Conservation (phyloP, 2,888 invertebrate species). For the Sphecodes monilicornis region DNA sequence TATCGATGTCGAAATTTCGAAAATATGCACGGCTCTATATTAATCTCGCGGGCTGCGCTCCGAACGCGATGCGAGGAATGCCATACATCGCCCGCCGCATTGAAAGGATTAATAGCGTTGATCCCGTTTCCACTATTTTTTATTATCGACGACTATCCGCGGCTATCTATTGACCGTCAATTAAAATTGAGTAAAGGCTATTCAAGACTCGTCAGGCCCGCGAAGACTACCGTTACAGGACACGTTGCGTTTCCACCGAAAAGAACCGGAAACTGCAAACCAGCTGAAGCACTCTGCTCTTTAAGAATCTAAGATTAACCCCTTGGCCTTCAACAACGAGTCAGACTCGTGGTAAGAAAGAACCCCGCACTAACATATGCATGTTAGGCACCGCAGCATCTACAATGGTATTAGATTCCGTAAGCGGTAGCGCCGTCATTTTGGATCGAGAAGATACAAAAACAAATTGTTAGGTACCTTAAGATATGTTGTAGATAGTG, state of each 20-base stretch:
- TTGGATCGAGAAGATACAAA: neutral
- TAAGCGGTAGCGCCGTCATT: too few relatives aligned
- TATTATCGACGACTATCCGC: conserved; percentile 19
- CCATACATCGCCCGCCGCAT: conserved; percentile 12
- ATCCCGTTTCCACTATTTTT: conserved; percentile 18
- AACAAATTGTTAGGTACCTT: neutral
- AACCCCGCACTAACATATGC: too few relatives aligned
- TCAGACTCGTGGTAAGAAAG: too few relatives aligned
- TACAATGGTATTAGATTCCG: too few relatives aligned
- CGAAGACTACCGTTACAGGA: neutral
- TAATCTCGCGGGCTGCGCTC: conserved; percentile 29
- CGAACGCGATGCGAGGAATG: neutral
- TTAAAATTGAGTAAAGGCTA: neutral
- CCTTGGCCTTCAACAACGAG: too few relatives aligned
- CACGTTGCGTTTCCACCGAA: neutral
- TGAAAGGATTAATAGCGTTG: conserved; percentile 48
- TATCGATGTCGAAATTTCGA: conserved; percentile 42
- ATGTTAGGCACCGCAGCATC: too few relatives aligned
- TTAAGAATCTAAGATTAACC: neutral
- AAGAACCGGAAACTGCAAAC: neutral
- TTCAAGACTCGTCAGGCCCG: neutral
- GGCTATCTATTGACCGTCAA: neutral
- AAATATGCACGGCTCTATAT: conserved; percentile 43
- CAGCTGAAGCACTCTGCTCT: neutral
- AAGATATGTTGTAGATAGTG: too few relatives aligned